Percentiles rank a stretch among this genome's conserved stretches.
phyloP scores from a whole-genome alignment of 2,888 invertebrate species.

The Stenchaetothrips biformis region DNA sequence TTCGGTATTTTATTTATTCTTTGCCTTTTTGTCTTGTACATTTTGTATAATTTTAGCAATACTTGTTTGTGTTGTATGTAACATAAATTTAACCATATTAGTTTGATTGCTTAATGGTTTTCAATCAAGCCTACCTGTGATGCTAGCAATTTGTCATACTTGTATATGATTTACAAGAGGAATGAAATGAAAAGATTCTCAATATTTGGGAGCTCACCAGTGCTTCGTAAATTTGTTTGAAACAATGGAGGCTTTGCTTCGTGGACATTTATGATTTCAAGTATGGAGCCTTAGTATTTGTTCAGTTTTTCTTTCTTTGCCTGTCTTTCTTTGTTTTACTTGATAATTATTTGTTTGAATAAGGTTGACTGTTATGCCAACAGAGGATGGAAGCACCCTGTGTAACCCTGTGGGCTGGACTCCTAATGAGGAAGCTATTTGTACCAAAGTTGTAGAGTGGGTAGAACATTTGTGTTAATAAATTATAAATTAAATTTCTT shows the following conservation, averaged over 20 bases:
- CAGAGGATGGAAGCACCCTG: background rate
- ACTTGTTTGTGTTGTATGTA: conserved; percentile 7
- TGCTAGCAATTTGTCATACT: background rate
- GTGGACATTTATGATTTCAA: background rate
- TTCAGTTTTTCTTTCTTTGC: background rate
- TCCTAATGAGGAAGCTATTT: conserved; percentile 41
- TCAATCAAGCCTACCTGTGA: conserved; percentile 15
- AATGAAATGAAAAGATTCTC: background rate
- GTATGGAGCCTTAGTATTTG: background rate
- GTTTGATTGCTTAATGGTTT: background rate
- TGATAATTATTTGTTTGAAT: background rate
- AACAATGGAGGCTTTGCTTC: background rate
- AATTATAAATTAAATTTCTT: conserved; percentile 35
- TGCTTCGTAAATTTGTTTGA: background rate
- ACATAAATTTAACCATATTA: background rate
- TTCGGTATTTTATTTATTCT: background rate
- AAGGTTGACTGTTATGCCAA: background rate
- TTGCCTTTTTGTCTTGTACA: conserved; percentile 7
- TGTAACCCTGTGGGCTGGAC: conserved; percentile 11
- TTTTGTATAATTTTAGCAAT: conserved; percentile 13
- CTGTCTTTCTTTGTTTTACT: background rate
- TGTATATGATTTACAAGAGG: background rate
- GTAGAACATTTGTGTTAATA: conserved; percentile 37
- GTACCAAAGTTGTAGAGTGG: conserved; percentile 50
- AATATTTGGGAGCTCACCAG: background rate